Base-by-base conservation (phyloP, 2,888 invertebrate species). In the Halictus quadricinctus region DNA sequence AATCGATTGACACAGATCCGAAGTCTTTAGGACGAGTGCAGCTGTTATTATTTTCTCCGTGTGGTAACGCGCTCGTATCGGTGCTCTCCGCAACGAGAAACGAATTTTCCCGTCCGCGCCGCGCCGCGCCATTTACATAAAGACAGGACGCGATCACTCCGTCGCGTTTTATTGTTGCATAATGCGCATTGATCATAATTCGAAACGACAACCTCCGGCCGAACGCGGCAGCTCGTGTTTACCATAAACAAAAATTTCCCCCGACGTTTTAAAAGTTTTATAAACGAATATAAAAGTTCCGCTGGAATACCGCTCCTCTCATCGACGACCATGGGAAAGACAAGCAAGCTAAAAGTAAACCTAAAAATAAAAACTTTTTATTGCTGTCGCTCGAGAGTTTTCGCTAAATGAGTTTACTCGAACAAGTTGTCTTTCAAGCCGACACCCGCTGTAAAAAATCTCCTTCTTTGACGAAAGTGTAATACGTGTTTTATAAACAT, bases 1-100 rank as follows among this genome's bases (percentile, higher is more conserved):
- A 41, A 84, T 84, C 83, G 84, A 84, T 84, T 84, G 84, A 76
- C 83, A 84, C 83, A 84, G 83, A 84, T 84, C 84, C 75, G 66
- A 83, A 58, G 83, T 79, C 79, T 72, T 72, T 76, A 78, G 79
- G 75, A 76, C 75, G 66, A 66, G 64, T 64, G 46, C 79, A 69
- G 58, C 54, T 84, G 78, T 83, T 83, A 84, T 84, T 84, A 83
- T 84, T 84, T 83, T 70, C 74, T 72, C 66, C 25, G 29, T 13
- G 75, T 41, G 54, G 75, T 83, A 83, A 79, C 83, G 48, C 29
- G 78, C 54, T 66, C 83, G 78, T 79, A 72, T 72, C 66, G 54
- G 79, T 66, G 58, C n/a, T 36, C 36, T 75, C 46, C 66, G n/a
- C 58, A 64, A 69, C 29, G 46, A 46, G 48, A 50, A 83, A 70